phyloP scores from a whole-genome alignment of 2,888 invertebrate species.

The Cerastis leucographa region DNA sequence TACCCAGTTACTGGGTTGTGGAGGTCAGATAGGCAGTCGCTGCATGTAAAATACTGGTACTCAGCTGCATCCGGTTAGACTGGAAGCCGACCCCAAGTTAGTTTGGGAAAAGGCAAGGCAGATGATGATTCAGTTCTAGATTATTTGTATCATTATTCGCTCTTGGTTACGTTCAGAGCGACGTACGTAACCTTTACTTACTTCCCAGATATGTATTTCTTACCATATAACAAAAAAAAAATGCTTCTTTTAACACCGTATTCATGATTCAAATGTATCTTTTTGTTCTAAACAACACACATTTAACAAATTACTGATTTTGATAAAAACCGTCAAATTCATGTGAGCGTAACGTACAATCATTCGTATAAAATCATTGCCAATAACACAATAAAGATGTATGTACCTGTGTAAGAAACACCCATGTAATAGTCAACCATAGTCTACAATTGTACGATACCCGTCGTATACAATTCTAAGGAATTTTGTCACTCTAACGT shows the following conservation, averaged over 20 bases:
- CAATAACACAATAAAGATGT: conserved; percentile 63
- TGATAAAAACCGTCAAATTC: conserved; percentile 60
- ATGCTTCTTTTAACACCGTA: neutral
- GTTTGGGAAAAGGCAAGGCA: no score
- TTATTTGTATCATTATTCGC: no score
- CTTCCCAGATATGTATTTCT: neutral
- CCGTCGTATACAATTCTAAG: conserved; percentile 52
- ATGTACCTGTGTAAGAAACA: conserved; percentile 54
- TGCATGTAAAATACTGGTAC: no score
- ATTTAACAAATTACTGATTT: conserved; percentile 49
- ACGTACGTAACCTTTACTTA: no score
- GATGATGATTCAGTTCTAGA: no score
- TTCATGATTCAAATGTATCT: conserved; percentile 12
- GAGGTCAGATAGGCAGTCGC: no score
- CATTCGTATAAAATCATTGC: conserved; percentile 64
- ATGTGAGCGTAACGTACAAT: conserved; percentile 63
- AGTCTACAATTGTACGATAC: conserved; percentile 50
- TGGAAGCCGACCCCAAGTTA: no score
- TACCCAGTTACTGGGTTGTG: no score
- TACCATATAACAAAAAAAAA: neutral
- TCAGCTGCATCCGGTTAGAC: no score
- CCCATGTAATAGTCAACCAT: conserved; percentile 37
- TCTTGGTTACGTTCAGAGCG: neutral
- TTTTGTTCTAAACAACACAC: conserved; percentile 34
- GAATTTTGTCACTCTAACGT: conserved; percentile 56